Evolutionary conservation across 1,140 invertebrate species (phyloP), one percentile per base, ranked within the genome.

Genomic region (Maconellicoccus hirsutus): DNA sequence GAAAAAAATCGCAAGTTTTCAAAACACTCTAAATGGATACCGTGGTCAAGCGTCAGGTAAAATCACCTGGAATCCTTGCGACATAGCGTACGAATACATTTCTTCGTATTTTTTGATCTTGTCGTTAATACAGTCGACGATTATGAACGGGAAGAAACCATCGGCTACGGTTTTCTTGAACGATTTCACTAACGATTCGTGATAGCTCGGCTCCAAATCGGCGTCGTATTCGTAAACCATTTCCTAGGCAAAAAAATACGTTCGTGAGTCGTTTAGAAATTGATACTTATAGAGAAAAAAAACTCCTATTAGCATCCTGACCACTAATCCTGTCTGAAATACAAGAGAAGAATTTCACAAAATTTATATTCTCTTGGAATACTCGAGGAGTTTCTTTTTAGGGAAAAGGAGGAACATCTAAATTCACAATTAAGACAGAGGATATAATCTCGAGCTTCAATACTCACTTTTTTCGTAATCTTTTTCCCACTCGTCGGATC

Each of bases 171-270:
- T 94, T 80, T 95, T 94, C 76, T 93, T 95, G 76, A 96, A 96
- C 19, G 92, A 89, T 81, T 95, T 95, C 29, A 91, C 82, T 33
- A 98, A 82, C 69, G 91, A 94, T 29, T 83, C 83, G 73, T 89
- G 78, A 76, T 98, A 98, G 25, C 83, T 84, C 63, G 87, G 83
- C 79, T 97, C 94, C 84, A 91, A 86, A 27, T 84, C 85, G 71
- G 87, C 83, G 75, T 98, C 94, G 81, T 91, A 97, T 78, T 96
- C 93, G 78, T 96, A 98, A 70, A 92, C 87, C 82, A 95, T 86
- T 74, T 91, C 87, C 90, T 92, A 75, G 19, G 66, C 16, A 16
- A 59, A 16, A 7, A 59, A n/a, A n/a, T n/a, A 8, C 39, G n/a
- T 42, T 42, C n/a, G n/a, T n/a, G n/a, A n/a, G n/a, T n/a, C n/a